Base-by-base conservation (phyloP, 2,113 vertebrate genomes). In the Dromiciops gliroides region DNA sequence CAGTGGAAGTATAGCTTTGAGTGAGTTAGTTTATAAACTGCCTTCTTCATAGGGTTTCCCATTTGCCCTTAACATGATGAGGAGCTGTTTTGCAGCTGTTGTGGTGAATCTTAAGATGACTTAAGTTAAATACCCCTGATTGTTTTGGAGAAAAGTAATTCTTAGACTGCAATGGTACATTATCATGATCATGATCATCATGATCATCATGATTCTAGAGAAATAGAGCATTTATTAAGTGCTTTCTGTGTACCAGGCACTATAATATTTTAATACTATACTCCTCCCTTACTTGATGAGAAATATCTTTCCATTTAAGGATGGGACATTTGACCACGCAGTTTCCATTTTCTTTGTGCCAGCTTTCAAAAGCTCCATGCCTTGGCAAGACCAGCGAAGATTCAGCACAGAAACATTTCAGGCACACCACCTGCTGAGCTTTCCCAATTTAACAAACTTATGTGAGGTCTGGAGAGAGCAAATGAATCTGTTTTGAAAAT, bases 361-460 rank as follows among this genome's bases (percentile, higher is more conserved):
- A 48, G 24, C 96, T 97, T 92, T 97, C 95, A 96, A 96, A 83
- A 96, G 96, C 93, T 89, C 94, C 91, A 52, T 0, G 14, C 51
- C 91, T 96, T 96, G 92, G 95, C 95, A 93, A 97, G 95, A 96
- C n/a, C 93, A 91, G 91, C 49, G 50, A 97, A 91, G 90, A 95
- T 90, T 67, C 96, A 96, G 56, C 49, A 83, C 53, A 94, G 94
- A 94, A 92, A 90, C 23, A 92, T 92, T 95, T 96, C 92, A 96
- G 94, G 94, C 92, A 96, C 37, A 96, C 93, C 96, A 96, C 96
- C 96, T 95, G 94, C 92, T 97, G 96, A 96, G 95, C 60, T 94
- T 96, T 97, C 91, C 94, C 89, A 96, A 97, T 96, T 97, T 97
- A 96, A 94, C 95, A 97, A 95, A 97, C 92, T 93, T 93, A 96